Evolutionary conservation across 2,888 invertebrate genomes (phyloP).

Genomic region (Trissolcus japonicus): DNA sequence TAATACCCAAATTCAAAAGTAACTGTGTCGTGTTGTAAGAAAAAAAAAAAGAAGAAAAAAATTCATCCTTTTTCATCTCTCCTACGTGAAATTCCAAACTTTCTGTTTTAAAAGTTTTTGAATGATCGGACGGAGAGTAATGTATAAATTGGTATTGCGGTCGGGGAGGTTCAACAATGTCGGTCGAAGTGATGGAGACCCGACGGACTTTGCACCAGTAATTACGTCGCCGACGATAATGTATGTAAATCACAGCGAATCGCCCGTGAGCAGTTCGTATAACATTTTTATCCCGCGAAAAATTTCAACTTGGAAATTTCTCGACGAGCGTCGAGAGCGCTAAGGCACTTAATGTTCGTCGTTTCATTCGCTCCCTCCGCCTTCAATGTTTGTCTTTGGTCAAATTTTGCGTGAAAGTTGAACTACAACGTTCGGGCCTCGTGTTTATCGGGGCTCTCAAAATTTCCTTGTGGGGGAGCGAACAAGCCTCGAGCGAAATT

Average conservation of each 20-base stretch:
- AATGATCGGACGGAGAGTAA: not conserved
- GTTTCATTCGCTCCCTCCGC: conserved; percentile 15
- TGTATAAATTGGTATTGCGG: conserved; percentile 1
- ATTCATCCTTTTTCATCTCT: not conserved
- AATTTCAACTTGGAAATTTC: conserved; percentile 29
- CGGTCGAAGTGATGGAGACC: conserved; percentile 5
- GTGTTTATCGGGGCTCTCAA: conserved; percentile 14
- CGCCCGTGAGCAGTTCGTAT: conserved; percentile 7
- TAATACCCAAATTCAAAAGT: not conserved
- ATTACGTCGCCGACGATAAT: conserved; percentile 33
- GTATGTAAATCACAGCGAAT: conserved; percentile 29
- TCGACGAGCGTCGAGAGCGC: conserved; percentile 11
- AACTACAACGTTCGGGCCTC: conserved; percentile 34
- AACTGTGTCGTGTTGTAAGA: no score
- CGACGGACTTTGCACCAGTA: conserved; percentile 20
- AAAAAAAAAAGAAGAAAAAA: no score
- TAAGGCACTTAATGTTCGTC: conserved; percentile 36
- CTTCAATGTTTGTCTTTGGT: conserved; percentile 44
- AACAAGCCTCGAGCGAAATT: not conserved
- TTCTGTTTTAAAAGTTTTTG: no score
- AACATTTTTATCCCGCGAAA: conserved; percentile 22
- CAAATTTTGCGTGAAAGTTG: conserved; percentile 43
- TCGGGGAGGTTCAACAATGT: conserved; percentile 11
- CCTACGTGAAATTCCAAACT: not conserved
- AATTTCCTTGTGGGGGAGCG: no score